A percentile compares a stretch with the other conserved stretches of the same genome.
Conservation (phyloP, 2,797 vertebrate species). For the Cossypha niveicapilla region DNA sequence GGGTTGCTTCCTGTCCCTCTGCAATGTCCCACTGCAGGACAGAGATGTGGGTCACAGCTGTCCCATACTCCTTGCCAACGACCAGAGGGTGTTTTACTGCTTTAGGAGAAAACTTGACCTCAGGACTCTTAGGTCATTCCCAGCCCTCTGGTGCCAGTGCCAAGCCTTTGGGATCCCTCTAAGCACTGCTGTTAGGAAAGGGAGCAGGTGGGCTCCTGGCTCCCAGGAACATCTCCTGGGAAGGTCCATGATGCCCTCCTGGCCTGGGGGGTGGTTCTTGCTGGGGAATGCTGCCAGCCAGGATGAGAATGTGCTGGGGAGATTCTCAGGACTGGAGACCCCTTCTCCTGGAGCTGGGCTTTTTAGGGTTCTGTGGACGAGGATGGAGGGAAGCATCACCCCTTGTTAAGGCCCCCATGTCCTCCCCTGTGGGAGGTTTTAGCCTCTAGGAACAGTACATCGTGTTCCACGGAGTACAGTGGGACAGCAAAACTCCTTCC, state of each 20-base stretch:
- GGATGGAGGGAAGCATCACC: neutral
- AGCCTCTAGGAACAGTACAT: neutral
- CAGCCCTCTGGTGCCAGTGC: neutral
- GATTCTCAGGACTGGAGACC: neutral
- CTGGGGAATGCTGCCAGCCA: neutral
- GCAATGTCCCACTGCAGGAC: rapidly evolving
- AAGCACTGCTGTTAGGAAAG: neutral
- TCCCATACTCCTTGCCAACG: neutral
- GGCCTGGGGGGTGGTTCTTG: neutral
- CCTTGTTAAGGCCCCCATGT: rapidly evolving
- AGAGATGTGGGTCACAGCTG: neutral
- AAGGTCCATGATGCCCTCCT: neutral
- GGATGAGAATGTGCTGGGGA: rapidly evolving
- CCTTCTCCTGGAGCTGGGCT: neutral
- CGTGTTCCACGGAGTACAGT: rapidly evolving
- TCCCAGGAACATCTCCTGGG: neutral
- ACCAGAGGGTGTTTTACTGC: neutral
- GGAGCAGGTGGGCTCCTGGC: neutral
- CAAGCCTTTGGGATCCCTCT: neutral
- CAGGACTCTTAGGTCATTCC: neutral
- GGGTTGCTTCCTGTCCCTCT: neutral
- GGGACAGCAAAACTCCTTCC: neutral
- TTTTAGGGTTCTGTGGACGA: neutral
- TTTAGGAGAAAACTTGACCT: neutral
- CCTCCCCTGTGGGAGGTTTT: neutral